Conservation (phyloP, 2,113 vertebrate species). For the Passer domesticus region DNA sequence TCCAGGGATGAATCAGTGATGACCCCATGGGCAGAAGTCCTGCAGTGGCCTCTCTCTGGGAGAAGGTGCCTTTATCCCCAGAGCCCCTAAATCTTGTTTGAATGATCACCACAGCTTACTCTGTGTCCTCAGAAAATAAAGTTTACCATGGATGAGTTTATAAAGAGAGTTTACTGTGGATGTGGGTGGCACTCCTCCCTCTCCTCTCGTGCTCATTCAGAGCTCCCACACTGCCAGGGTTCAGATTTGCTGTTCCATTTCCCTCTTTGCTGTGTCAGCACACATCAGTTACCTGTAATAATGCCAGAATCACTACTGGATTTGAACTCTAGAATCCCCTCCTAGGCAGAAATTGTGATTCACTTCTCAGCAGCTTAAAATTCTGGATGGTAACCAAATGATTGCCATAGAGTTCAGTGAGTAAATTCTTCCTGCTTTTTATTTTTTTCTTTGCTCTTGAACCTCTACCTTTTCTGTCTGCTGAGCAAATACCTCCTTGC, state of each 20-base stretch:
- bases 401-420: neutral
- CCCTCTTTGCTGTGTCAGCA: neutral
- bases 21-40: accelerated
- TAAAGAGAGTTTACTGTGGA: neutral
- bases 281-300: neutral
- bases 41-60: neutral
- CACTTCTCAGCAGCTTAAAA: neutral
- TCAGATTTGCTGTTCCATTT: neutral
- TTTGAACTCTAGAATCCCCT: neutral
- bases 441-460: neutral
- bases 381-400: neutral
- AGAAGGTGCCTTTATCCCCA: neutral
- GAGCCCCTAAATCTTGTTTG: neutral
- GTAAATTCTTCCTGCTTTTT: neutral
- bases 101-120: neutral
- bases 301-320: neutral
- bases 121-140: neutral
- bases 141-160: neutral
- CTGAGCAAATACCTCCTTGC: constrained; percentile 24
- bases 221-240: neutral
- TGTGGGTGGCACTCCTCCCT: neutral
- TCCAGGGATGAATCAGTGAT: neutral
- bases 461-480: constrained; percentile 17
- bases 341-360: neutral
- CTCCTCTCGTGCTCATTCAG: accelerated